Evolutionary conservation across 1,140 invertebrate genomes (phyloP).

Genomic region (Popillia japonica): DNA sequence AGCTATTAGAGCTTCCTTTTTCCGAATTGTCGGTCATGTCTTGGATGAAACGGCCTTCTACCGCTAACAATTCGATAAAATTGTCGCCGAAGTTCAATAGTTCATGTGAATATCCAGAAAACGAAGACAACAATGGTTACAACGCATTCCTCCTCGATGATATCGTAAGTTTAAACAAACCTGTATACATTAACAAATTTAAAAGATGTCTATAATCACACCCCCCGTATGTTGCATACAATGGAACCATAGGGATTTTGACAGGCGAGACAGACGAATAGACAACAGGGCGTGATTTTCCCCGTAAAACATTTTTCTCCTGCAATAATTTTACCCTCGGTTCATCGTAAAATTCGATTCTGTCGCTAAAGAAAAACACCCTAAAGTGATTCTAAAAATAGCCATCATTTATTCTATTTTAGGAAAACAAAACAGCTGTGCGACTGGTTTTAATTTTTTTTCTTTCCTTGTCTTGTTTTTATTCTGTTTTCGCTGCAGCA

Average conservation of each 20-base stretch:
- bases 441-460: background rate
- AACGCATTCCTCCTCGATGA: background rate
- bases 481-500: background rate
- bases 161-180: background rate
- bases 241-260: too few relatives aligned
- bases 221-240: too few relatives aligned
- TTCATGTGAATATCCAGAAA: background rate
- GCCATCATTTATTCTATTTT: constrained; percentile 23
- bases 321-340: too few relatives aligned
- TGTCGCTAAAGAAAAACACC: constrained; percentile 16
- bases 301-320: too few relatives aligned
- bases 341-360: background rate
- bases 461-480: background rate
- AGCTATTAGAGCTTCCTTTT: too few relatives aligned
- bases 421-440: constrained; percentile 33
- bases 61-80: background rate
- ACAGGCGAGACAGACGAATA: too few relatives aligned
- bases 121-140: constrained; percentile 3
- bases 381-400: constrained; percentile 23
- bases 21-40: background rate
- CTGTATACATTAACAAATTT: too few relatives aligned
- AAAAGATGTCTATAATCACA: too few relatives aligned
- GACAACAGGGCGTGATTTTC: too few relatives aligned
- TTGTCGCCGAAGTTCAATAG: background rate
- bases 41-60: constrained; percentile 25